Evolutionary conservation across 2,113 vertebrate genomes (phyloP).

Genomic region (Thalassarche chlororhynchos): DNA sequence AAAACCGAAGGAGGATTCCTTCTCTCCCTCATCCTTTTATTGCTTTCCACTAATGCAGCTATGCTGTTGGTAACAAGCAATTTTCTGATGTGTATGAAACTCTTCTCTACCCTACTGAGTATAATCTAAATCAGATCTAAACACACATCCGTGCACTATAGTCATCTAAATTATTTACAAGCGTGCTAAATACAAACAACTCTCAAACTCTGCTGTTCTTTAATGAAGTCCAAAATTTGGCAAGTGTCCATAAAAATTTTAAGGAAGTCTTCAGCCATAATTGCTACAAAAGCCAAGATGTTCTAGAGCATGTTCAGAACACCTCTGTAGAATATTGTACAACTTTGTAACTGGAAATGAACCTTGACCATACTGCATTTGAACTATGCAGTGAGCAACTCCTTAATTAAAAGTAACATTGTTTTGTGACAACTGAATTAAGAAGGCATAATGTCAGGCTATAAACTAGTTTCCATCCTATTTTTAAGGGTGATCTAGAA

Average conservation of each 20-base stretch:
- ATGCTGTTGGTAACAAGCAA: not conserved
- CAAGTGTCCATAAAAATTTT: not conserved
- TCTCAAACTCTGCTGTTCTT: not conserved
- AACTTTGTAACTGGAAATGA: not conserved
- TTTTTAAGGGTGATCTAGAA: not conserved
- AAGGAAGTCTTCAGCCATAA: not conserved
- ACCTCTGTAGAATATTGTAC: not conserved
- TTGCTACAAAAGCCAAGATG: not conserved
- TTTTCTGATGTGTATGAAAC: slow-evolving; percentile 7
- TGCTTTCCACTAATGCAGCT: slow-evolving; percentile 13
- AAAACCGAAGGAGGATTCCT: not conserved
- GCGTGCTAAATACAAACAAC: not conserved
- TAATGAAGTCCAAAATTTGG: slow-evolving; percentile 13
- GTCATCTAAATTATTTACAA: slow-evolving; percentile 49
- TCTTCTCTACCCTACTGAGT: not conserved
- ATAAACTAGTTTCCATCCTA: not conserved
- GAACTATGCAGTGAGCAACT: not conserved
- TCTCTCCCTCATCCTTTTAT: not conserved
- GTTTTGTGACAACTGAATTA: not conserved
- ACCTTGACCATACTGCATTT: not conserved
- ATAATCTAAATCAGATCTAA: slow-evolving; percentile 36
- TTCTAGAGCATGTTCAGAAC: not conserved
- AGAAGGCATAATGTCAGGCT: not conserved
- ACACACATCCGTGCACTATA: not conserved
- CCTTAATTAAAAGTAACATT: not conserved